Evolutionary conservation across 2,888 invertebrate genomes (phyloP).

Genomic region (Drosophila stalkeri): DNA sequence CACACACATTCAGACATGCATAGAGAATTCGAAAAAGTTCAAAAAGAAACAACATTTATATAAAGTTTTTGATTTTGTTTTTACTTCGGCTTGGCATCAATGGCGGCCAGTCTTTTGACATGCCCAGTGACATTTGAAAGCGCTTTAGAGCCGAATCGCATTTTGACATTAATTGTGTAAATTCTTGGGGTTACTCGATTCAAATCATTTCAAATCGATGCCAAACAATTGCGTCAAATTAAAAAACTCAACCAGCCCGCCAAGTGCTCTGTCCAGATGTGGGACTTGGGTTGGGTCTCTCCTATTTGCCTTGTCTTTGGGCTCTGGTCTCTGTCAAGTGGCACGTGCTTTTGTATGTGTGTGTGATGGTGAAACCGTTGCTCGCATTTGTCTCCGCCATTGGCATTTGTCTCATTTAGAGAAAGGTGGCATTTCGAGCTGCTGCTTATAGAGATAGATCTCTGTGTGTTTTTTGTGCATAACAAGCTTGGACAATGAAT

Average conservation of each 20-base stretch:
- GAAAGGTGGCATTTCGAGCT: conserved; percentile 69
- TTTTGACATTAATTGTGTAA: conserved; percentile 73
- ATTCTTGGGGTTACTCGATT: conserved; percentile 62
- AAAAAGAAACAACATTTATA: conserved; percentile 13
- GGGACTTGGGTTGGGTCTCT: conserved; percentile 27
- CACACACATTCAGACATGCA: neutral
- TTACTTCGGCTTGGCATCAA: conserved; percentile 34
- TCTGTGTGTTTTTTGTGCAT: conserved; percentile 37
- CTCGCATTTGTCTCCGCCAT: conserved; percentile 67
- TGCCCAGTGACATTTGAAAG: conserved; percentile 72
- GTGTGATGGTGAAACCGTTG: conserved; percentile 64
- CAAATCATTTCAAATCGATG: conserved; percentile 64
- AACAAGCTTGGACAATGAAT: conserved; percentile 58
- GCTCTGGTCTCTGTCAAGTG: conserved; percentile 55
- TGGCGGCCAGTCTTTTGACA: conserved; percentile 65
- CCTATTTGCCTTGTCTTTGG: conserved; percentile 40
- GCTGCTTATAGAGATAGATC: conserved; percentile 31
- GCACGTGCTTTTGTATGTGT: conserved; percentile 72
- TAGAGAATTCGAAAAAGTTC: neutral
- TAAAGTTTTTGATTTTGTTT: conserved; percentile 34
- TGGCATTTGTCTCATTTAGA: conserved; percentile 61
- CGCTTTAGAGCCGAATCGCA: conserved; percentile 52
- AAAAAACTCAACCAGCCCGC: conserved; percentile 61
- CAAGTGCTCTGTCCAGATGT: conserved; percentile 53
- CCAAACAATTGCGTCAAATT: conserved; percentile 75